phyloP scores from a whole-genome alignment of 2,797 vertebrate species.

The Limosa lapponica region DNA sequence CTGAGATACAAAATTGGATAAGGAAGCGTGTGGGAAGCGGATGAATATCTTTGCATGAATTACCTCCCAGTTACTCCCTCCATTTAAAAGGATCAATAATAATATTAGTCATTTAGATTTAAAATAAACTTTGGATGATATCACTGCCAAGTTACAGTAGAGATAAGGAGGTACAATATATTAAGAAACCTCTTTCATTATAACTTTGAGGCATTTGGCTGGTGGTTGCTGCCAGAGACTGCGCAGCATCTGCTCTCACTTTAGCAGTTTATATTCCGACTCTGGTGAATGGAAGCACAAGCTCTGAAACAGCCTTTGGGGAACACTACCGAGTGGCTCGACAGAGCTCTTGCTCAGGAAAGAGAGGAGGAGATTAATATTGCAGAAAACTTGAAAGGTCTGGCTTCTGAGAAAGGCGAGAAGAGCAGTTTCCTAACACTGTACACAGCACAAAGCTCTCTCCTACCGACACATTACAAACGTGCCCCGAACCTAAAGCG shows the following conservation, averaged over 20 bases:
- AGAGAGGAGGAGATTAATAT: conserved; percentile 34
- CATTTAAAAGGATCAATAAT: conserved; percentile 30
- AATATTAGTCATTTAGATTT: conserved; percentile 21
- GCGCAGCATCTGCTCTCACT: conserved; percentile 70
- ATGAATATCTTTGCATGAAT: conserved; percentile 18
- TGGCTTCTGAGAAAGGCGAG: conserved; percentile 38
- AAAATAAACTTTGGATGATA: conserved; percentile 43
- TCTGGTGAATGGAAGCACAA: conserved; percentile 63
- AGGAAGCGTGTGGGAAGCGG: not conserved
- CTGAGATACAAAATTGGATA: not conserved
- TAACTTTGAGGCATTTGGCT: conserved; percentile 71
- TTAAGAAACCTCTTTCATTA: conserved; percentile 53
- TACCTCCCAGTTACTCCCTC: conserved; percentile 8
- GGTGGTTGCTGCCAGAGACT: conserved; percentile 56
- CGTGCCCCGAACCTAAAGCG: conserved; percentile 1
- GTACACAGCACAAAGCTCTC: conserved; percentile 21
- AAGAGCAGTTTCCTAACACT: conserved; percentile 27
- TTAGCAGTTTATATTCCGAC: conserved; percentile 70
- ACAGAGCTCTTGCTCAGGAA: conserved; percentile 46
- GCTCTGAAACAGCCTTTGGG: conserved; percentile 70
- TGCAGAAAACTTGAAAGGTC: conserved; percentile 65
- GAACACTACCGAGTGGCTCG: conserved; percentile 62
- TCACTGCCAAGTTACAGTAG: conserved; percentile 27
- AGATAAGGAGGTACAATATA: conserved; percentile 51
- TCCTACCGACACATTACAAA: conserved; percentile 42